Evolutionary conservation across 1,140 invertebrate genomes (phyloP), one percentile per base, ranked within the genome.

Genomic region (Caerostris darwini): DNA sequence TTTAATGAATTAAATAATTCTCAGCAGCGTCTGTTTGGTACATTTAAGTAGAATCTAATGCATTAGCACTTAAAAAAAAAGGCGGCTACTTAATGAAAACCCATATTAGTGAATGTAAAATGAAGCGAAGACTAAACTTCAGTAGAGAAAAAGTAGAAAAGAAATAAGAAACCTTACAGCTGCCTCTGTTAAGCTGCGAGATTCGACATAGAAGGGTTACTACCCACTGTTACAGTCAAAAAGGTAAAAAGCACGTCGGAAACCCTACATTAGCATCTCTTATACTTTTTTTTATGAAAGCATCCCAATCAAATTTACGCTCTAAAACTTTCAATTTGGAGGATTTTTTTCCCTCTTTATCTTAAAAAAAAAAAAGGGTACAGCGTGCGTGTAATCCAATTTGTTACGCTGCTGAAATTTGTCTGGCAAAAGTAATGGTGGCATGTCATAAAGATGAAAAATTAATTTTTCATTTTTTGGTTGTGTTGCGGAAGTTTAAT

Each of bases 151-250:
- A 87, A 61, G 8, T 17, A 88, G 34, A 17, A 19, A 87, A 82
- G 69, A 91, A 91, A 59, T 91, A 53, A 91, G 89, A 91, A 91
- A 61, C 89, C 89, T 54, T 82, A 91, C n/a, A 58, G 10, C 7
- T 91, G 89, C 71, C 56, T 14, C 10, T 50, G 19, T 81, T 91
- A 91, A 91, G 69, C 89, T 91, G 69, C 34, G n/a, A 71, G 56
- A 58, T 91, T 91, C n/a, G 89, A 64, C 71, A 82, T 34, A 71
- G 89, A 91, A 91, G 69, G 89, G 89, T 90, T 90, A 81, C 61
- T 59, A 50, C 10, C 17, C 85, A 57, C 10, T 58, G 81, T 17
- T 19, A 19, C 14, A 88, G 61, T 17, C 50, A 67, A 53, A 88
- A 58, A 19, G 54, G 56, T 17, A 34, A 71, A 71, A 71, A 90